Percentiles rank a stretch among this genome's conserved stretches.
phyloP scores from a whole-genome alignment of 2,797 vertebrate species.

The Chrysocyon brachyurus region DNA sequence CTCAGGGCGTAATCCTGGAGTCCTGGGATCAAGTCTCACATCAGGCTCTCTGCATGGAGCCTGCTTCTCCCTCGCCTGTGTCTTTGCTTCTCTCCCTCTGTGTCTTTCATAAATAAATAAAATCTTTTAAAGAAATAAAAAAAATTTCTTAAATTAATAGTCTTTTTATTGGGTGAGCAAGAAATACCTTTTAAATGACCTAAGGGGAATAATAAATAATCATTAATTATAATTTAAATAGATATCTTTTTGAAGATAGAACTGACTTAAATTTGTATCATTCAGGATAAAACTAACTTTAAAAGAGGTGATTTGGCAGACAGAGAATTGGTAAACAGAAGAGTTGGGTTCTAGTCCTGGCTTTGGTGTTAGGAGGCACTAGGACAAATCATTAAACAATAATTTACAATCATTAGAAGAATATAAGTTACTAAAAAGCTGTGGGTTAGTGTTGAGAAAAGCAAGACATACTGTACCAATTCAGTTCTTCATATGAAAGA shows the following conservation, averaged over 20 bases:
- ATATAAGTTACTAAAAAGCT: background rate
- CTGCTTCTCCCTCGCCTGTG: too few relatives aligned
- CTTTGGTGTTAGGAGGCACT: background rate
- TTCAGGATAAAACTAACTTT: background rate
- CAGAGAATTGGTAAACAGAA: background rate
- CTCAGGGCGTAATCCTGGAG: too few relatives aligned
- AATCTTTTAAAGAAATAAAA: background rate
- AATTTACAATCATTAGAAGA: background rate
- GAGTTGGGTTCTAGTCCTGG: slow-evolving; percentile 10
- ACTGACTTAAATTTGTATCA: background rate
- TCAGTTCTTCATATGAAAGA: background rate
- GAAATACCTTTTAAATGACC: background rate
- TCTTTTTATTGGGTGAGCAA: background rate
- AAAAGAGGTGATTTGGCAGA: background rate
- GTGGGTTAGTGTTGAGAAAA: background rate
- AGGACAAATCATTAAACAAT: background rate
- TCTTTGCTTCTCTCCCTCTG: too few relatives aligned
- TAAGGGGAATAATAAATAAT: background rate
- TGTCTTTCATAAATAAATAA: too few relatives aligned
- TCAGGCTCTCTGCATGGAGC: too few relatives aligned
- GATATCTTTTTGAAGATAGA: slow-evolving; percentile 12
- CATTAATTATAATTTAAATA: slow-evolving; percentile 38
- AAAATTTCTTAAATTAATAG: background rate
- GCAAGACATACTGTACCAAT: background rate
- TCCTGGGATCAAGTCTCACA: too few relatives aligned